These are phyloP conservation scores for Ptychobarbus kaznakovi DNA, from an alignment of 2,797 vertebrate genomes.

Conservation along the genomic window DNA sequence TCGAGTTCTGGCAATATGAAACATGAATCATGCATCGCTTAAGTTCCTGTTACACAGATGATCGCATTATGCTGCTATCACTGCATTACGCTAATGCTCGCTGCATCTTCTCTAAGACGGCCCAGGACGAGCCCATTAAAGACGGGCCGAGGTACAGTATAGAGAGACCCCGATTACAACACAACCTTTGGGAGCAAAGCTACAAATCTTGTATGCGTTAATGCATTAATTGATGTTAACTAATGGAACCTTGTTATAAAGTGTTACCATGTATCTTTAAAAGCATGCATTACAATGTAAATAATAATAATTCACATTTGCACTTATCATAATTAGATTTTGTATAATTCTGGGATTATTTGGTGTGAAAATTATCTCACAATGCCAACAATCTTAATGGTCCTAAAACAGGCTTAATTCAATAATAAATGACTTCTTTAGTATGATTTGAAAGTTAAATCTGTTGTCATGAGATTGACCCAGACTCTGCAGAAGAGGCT, in stretches of 20 bases:
- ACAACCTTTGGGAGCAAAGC: slow-evolving; percentile 23
- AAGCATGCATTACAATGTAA: neutral
- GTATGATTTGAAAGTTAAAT: neutral
- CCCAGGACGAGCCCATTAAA: slow-evolving; percentile 27
- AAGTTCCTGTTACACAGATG: slow-evolving; percentile 47
- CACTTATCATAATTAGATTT: neutral
- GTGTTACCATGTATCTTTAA: neutral
- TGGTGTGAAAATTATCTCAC: neutral
- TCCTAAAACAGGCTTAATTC: neutral
- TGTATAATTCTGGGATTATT: neutral
- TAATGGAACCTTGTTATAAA: neutral
- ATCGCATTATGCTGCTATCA: slow-evolving; percentile 24
- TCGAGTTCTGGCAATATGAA: slow-evolving; percentile 12
- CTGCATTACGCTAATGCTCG: slow-evolving; percentile 38
- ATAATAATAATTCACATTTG: neutral
- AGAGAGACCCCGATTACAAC: slow-evolving; percentile 1
- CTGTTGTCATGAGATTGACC: neutral
- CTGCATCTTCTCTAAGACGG: slow-evolving; percentile 18
- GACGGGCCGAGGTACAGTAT: neutral
- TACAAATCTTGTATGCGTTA: slow-evolving; percentile 23
- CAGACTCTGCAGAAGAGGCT: neutral
- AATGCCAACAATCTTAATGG: neutral
- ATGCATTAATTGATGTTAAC: neutral
- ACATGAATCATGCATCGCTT: slow-evolving; percentile 46
- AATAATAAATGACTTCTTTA: neutral